Evolutionary conservation across 92 coral and sea anemone genomes (phyloP).

Genomic region (Porites lobata): DNA sequence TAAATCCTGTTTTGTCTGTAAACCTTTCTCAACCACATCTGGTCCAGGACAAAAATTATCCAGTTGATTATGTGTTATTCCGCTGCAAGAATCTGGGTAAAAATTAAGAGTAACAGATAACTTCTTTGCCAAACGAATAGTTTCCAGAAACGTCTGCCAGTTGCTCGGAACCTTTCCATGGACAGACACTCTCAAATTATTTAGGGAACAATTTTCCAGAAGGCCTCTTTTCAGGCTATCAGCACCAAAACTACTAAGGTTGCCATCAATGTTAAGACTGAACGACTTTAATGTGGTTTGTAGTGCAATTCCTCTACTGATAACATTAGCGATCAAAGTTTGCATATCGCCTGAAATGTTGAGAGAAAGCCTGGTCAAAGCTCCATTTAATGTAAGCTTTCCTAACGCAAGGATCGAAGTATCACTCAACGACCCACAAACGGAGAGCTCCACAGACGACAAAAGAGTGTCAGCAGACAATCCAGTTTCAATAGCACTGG

Average conservation of each 20-base stretch:
- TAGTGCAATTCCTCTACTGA: not conserved
- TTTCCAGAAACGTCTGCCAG: not conserved
- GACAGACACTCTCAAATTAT: not conserved
- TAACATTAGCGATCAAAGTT: not conserved
- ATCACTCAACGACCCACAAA: not conserved
- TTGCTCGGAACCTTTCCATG: not conserved
- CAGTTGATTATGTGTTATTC: not conserved
- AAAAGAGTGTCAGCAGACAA: not conserved
- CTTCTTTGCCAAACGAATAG: not conserved
- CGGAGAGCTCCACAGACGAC: not conserved
- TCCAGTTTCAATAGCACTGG: constrained; percentile 4
- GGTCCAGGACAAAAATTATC: not conserved
- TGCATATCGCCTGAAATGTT: not conserved
- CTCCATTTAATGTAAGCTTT: not conserved
- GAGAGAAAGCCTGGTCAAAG: not conserved
- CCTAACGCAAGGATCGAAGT: not conserved
- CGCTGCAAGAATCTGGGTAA: not conserved
- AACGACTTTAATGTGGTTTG: not conserved
- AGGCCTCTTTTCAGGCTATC: not conserved
- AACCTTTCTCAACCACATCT: not conserved
- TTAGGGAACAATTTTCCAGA: not conserved
- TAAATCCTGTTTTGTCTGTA: not conserved
- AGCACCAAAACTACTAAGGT: not conserved
- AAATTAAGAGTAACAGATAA: too few relatives aligned
- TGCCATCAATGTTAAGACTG: not conserved